Base-by-base conservation (phyloP, 2,113 vertebrate genomes). In the Micronycteris hirsuta region DNA sequence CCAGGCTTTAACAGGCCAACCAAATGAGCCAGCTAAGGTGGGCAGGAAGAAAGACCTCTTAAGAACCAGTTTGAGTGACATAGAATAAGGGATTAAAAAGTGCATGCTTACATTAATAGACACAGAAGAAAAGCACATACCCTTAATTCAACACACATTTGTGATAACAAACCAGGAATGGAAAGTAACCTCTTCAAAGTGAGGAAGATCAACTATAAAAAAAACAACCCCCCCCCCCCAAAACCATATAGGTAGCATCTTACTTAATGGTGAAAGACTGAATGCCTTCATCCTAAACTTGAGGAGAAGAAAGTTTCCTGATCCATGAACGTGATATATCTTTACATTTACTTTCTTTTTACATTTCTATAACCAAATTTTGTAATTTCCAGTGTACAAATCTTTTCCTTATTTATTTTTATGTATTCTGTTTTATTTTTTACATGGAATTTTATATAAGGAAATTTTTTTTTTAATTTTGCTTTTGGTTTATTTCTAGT, bases 301-400 rank as follows among this genome's bases (percentile, higher is more conserved):
- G 22, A 9, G 14, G 31, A 0, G 1, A 19, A 0, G 1, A 19
- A 36, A 47, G 36, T 17, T 41, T 36, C 54, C 4, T 58, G 52
- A 41, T 41, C 54, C 22, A 26, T 36, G 24, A 58, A 41, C 41
- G 24, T 10, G 36, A 38, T 58, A 3, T 41, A 41, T 28, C 36
- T 81, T 58, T 24, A 81, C 52, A 58, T 81, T 38, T 36, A 16
- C 54, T 15, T 78, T 78, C 76, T 80, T 77, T 77, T 77, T n/a
- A 20, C 13, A n/a, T 52, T n/a, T 56, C n/a, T 80, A 38, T 8
- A 80, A 56, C 36, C 20, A 54, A 74, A 81, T 56, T 81, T 56
- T 41, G 52, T 58, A 58, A 81, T 38, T 56, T 80, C 58, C 77
- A 41, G 77, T 28, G 24, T 28, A 17, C 14, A 58, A 41, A 81